Evolutionary conservation across 2,113 vertebrate species (phyloP).

Genomic region (Rhombomys opimus): DNA sequence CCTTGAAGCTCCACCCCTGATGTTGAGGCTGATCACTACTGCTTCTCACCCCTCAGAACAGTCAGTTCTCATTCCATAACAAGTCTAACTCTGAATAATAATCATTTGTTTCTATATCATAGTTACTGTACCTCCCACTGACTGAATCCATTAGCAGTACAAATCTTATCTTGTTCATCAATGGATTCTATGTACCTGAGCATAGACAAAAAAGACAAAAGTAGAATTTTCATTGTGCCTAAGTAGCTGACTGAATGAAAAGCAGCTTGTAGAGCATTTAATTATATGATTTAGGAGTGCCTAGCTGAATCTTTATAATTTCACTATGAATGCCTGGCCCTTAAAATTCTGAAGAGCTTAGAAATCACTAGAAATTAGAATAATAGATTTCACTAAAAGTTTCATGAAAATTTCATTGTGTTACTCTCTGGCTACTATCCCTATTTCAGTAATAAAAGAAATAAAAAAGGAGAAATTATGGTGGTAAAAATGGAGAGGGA

Average conservation of each 20-base stretch:
- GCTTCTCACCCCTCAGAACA: neutral
- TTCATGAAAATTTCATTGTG: neutral
- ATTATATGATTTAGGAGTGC: neutral
- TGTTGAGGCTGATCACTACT: neutral
- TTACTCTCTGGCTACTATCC: neutral
- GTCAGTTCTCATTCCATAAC: neutral
- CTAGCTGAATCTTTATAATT: neutral
- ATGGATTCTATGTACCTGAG: neutral
- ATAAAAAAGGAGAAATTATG: conserved; percentile 11
- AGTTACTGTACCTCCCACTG: neutral
- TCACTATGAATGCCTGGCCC: neutral
- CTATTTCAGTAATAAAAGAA: conserved; percentile 24
- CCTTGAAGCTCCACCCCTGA: neutral
- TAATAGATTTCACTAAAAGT: neutral
- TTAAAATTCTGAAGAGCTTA: conserved; percentile 6
- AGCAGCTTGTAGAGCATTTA: neutral
- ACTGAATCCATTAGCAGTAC: neutral
- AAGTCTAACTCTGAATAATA: neutral
- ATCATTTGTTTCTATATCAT: neutral
- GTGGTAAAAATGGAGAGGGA: neutral
- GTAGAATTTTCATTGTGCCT: neutral
- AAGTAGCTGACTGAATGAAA: neutral
- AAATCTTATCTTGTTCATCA: neutral
- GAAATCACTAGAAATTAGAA: conserved; percentile 9
- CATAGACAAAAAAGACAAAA: neutral